phyloP scores from a whole-genome alignment of 2,113 vertebrate genomes.

The Rhinoptilus africanus region DNA sequence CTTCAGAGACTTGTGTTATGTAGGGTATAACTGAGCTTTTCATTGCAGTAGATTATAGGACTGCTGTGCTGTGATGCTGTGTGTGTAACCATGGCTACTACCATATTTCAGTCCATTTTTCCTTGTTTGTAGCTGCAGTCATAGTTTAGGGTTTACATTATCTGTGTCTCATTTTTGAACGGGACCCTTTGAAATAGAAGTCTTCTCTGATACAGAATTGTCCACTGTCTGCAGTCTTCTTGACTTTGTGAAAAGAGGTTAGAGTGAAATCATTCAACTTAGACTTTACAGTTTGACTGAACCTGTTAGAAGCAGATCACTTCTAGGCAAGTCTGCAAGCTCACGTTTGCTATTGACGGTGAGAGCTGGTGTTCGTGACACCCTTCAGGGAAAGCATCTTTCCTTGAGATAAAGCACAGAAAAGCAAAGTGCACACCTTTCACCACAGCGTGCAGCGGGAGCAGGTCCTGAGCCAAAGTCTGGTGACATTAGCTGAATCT shows the following conservation, averaged over 20 bases:
- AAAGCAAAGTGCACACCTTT: background rate
- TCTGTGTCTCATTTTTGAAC: background rate
- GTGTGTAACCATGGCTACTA: constrained; percentile 35
- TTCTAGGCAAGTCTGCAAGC: background rate
- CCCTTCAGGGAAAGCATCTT: background rate
- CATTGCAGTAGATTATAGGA: background rate
- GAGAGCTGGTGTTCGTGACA: background rate
- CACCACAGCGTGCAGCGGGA: background rate
- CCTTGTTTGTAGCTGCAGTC: background rate
- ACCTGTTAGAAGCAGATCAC: background rate
- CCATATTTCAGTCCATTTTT: constrained; percentile 17
- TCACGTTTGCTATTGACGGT: background rate
- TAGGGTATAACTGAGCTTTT: constrained; percentile 1
- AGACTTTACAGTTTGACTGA: background rate
- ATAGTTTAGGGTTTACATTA: constrained; percentile 26
- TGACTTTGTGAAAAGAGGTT: background rate
- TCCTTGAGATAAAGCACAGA: background rate
- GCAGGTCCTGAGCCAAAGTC: background rate
- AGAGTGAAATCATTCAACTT: background rate
- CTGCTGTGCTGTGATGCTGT: background rate
- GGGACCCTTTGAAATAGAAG: constrained; percentile 7
- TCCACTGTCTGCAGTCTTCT: background rate
- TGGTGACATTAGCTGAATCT: background rate
- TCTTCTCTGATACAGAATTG: background rate
- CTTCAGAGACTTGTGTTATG: background rate